Evolutionary conservation across 1,140 invertebrate species (phyloP), one percentile per base, ranked within the genome.

Genomic region (Drosophila pectinifera): DNA sequence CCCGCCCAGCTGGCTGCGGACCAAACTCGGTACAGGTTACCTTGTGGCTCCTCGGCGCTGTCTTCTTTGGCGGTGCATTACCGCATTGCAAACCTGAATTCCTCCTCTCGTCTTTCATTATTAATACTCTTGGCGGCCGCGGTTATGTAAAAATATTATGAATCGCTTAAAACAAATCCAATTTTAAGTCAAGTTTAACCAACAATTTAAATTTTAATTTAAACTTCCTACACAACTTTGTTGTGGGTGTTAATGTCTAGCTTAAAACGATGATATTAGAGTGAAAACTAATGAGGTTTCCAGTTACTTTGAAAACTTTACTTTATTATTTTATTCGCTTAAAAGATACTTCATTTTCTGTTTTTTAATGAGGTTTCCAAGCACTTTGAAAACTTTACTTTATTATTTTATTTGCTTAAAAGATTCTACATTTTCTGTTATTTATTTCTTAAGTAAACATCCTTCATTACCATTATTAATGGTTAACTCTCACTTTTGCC

Each of bases 1-100:
- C 3, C 28, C 28, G 8, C 28, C 28, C 28, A 31, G 10, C 28
- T 31, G 28, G 28, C 3, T 26, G n/a, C 63, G 24, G 28, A 18
- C 39, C 31, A n/a, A 26, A 22, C 43, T 13, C 10, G 45, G 53
- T 68, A 56, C 51, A 48, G 67, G 67, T 70, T 57, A n/a, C 42
- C 39, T 57, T 61, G 16, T 51, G 36, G 14, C 20, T 42, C 69
- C 24, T 42, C 39, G 49, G 22, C 48, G 22, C 46, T n/a, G 58
- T 46, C 42, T 64, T 48, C 46, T 36, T 36, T 64, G 58, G 65
- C 65, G 28, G 80, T 79, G 85, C 84, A 89, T 89, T 89, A 89
- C 84, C 84, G 84, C 84, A 89, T 89, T 89, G 84, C 63, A 89
- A 89, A 89, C 84, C 84, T 89, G 84, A 89, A 88, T 88, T 88